Evolutionary conservation across 2,113 vertebrate genomes (phyloP).

Genomic region (Hippocampus guttulatus): DNA sequence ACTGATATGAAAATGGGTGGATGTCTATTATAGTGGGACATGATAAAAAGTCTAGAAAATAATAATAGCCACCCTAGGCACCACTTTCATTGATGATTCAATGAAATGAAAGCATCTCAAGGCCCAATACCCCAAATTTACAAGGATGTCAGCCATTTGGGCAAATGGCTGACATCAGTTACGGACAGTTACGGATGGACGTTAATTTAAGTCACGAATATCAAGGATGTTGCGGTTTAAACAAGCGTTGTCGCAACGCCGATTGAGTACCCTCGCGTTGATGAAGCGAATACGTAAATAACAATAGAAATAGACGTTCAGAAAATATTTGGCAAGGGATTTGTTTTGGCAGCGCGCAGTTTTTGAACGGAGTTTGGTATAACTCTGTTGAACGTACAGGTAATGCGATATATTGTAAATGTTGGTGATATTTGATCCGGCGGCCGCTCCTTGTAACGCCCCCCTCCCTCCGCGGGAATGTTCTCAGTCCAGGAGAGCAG

Average conservation of each 20-base stretch:
- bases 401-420: not conserved
- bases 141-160: too few relatives aligned
- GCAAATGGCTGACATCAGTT: too few relatives aligned
- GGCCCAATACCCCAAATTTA: too few relatives aligned
- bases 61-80: too few relatives aligned
- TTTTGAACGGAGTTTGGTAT: not conserved
- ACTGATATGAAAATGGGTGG: too few relatives aligned
- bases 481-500: conserved; percentile 32
- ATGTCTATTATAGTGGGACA: too few relatives aligned
- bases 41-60: too few relatives aligned
- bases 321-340: not conserved
- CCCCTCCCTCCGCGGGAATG: not conserved
- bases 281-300: not conserved
- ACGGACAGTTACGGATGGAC: too few relatives aligned
- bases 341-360: not conserved
- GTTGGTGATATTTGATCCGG: not conserved
- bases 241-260: not conserved
- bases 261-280: not conserved
- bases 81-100: too few relatives aligned
- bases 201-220: not conserved
- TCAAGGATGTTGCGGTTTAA: not conserved
- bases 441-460: not conserved
- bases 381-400: not conserved
- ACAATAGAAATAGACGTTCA: fast-evolving
- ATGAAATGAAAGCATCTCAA: too few relatives aligned